A percentile compares a stretch with the other conserved stretches of the same genome.
Conservation (phyloP, 2,888 invertebrate genomes). For the Bombylius major region DNA sequence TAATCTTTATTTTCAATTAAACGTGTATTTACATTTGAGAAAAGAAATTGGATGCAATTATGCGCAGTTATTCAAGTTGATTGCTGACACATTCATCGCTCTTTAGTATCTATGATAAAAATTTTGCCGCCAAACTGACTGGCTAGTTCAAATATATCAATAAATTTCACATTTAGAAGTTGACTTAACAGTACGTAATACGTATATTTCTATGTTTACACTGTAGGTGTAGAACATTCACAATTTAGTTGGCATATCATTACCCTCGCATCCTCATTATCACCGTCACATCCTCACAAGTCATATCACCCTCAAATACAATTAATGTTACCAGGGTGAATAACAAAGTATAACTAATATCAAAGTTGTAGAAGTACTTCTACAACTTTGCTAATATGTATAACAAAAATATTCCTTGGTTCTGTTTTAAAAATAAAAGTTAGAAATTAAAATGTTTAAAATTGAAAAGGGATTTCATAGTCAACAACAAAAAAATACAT, state of each 20-base stretch:
- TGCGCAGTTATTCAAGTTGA: conserved; percentile 15
- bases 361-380: too few species aligned
- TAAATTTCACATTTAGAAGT: too few species aligned
- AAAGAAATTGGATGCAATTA: conserved; percentile 15
- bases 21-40: neutral
- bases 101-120: neutral
- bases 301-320: neutral
- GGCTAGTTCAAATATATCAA: neutral
- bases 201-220: neutral
- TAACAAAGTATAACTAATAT: too few species aligned
- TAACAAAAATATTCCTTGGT: too few species aligned
- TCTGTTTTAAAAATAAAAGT: too few species aligned
- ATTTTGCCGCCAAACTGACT: conserved; percentile 10
- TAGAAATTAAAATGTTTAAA: too few species aligned
- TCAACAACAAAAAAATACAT: too few species aligned
- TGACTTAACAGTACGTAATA: neutral
- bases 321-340: neutral
- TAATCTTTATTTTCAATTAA: conserved; percentile 14
- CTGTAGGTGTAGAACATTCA: too few species aligned
- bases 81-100: conserved; percentile 15
- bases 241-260: too few species aligned
- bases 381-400: too few species aligned
- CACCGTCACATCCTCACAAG: neutral
- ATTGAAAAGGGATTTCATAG: too few species aligned
- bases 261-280: too few species aligned